Conservation (phyloP, 2,113 vertebrate genomes). For the Cepphus grylle region DNA sequence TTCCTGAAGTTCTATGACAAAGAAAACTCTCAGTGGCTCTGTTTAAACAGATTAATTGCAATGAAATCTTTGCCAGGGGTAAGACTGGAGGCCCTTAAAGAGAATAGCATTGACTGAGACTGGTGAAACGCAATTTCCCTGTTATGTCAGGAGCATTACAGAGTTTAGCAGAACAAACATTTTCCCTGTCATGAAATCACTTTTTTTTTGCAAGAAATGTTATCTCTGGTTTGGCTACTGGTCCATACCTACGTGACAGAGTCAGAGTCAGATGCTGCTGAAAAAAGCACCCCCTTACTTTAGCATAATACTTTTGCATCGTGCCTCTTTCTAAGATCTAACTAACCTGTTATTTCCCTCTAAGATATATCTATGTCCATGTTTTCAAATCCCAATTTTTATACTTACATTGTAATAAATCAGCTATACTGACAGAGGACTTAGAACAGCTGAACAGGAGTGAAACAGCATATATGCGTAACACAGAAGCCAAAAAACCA, state of each 20-base stretch:
- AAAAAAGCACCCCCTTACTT: not conserved
- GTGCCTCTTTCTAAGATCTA: not conserved
- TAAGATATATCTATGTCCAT: not conserved
- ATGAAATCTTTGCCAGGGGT: conserved; percentile 29
- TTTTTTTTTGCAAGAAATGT: conserved; percentile 7
- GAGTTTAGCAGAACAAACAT: not conserved
- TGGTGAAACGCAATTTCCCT: not conserved
- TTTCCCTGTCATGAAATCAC: not conserved
- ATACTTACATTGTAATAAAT: not conserved
- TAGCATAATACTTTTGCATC: not conserved
- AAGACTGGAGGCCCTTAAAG: not conserved
- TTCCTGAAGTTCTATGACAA: conserved; percentile 27
- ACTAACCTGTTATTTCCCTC: not conserved
- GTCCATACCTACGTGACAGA: not conserved
- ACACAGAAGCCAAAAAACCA: not conserved
- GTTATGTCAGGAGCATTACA: not conserved
- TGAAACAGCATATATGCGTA: rapidly evolving
- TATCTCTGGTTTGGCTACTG: not conserved
- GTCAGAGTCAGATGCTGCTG: not conserved
- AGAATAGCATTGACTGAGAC: conserved; percentile 4
- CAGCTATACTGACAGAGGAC: not conserved
- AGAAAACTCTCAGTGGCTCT: conserved; percentile 32
- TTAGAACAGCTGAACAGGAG: not conserved
- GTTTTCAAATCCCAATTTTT: not conserved
- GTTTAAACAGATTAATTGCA: conserved; percentile 50